A percentile compares a stretch with the other conserved stretches of the same genome.
phyloP scores from a whole-genome alignment of 2,797 vertebrate species.

The Hylomyscus alleni region DNA sequence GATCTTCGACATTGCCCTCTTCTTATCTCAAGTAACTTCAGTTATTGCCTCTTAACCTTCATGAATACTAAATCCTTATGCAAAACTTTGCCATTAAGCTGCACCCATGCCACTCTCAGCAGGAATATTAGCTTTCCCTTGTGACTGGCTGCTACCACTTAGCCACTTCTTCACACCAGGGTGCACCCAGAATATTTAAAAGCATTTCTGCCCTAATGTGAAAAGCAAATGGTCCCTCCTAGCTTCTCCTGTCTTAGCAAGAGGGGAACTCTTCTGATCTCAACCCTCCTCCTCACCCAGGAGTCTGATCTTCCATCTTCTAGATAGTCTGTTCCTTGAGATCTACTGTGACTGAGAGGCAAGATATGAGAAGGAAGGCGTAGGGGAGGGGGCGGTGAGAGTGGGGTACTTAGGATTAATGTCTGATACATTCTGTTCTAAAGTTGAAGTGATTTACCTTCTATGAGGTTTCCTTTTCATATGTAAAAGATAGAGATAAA shows the following conservation, averaged over 20 bases:
- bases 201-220: conserved; percentile 12
- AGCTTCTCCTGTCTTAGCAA: neutral
- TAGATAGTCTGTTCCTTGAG: neutral
- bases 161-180: conserved; percentile 5
- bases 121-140: neutral
- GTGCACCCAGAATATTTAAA: conserved; percentile 41
- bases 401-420: neutral
- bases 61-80: neutral
- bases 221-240: conserved; percentile 14
- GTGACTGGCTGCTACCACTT: neutral
- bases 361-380: neutral
- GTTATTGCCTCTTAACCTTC: neutral
- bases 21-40: neutral
- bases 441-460: conserved; percentile 36
- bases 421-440: conserved; percentile 37
- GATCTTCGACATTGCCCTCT: conserved; percentile 9
- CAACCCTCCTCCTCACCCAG: neutral
- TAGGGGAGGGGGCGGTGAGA: rapidly evolving
- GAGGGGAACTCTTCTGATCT: neutral
- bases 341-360: neutral
- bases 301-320: neutral
- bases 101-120: neutral
- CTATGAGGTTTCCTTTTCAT: neutral
- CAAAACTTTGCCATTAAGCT: conserved; percentile 14
- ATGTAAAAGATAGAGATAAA: conserved; percentile 2